These are phyloP conservation scores for Dipus sagitta DNA, from an alignment of 2,797 vertebrate species.

Conservation along the genomic window DNA sequence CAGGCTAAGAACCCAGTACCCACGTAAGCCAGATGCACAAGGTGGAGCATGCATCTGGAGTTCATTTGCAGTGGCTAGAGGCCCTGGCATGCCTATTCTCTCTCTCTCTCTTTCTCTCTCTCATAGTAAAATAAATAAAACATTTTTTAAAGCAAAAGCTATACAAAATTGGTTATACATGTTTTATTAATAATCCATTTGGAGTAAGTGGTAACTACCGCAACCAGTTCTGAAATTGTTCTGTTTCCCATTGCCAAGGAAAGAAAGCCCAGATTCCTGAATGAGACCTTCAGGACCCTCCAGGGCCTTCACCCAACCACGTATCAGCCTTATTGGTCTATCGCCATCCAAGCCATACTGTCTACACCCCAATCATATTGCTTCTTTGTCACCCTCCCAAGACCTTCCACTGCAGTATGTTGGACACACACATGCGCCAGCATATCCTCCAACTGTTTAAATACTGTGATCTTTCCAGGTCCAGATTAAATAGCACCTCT, in stretches of 20 bases:
- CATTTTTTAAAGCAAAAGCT: not conserved
- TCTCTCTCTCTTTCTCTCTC: too few relatives aligned
- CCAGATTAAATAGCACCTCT: not conserved
- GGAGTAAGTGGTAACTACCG: not conserved
- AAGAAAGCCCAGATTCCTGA: not conserved
- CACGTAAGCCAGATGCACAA: too few relatives aligned
- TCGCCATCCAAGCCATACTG: not conserved
- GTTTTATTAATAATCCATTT: conserved; percentile 37
- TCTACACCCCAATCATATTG: not conserved
- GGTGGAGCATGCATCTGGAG: too few relatives aligned
- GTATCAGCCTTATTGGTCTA: not conserved
- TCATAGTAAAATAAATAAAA: too few relatives aligned
- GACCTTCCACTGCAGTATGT: not conserved
- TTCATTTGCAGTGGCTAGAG: too few relatives aligned
- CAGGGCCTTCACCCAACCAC: not conserved
- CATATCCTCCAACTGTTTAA: conserved; percentile 8
- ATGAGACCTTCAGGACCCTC: not conserved
- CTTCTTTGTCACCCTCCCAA: not conserved
- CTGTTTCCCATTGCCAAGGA: not conserved
- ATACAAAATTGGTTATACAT: not conserved
- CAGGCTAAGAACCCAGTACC: too few relatives aligned
- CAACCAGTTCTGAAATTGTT: not conserved
- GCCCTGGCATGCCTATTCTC: too few relatives aligned
- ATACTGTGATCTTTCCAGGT: not conserved
- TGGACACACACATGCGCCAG: not conserved